phyloP scores from a whole-genome alignment of 2,888 invertebrate genomes.

The Macrophya alboannulata region DNA sequence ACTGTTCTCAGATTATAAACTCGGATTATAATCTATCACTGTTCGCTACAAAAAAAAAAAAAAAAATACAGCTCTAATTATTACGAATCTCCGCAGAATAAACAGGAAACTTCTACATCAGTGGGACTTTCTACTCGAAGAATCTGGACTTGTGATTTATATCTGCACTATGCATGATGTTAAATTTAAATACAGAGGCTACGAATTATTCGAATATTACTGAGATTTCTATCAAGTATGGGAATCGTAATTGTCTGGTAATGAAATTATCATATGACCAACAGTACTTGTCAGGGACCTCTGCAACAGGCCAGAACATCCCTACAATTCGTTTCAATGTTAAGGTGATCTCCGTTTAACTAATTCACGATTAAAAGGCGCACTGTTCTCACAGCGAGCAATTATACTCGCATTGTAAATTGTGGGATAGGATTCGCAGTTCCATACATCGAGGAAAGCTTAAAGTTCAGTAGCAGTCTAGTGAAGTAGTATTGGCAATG shows the following conservation, averaged over 20 bases:
- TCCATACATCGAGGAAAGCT: neutral
- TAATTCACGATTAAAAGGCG: neutral
- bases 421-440: neutral
- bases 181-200: neutral
- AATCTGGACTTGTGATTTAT: neutral
- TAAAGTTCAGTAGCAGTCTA: neutral
- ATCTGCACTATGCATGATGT: neutral
- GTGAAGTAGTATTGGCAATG: slow-evolving; percentile 7
- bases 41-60: neutral
- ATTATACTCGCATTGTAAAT: neutral
- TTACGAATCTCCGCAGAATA: neutral
- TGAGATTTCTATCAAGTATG: neutral
- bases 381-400: neutral
- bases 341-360: neutral
- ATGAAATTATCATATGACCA: neutral
- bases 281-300: too few species aligned
- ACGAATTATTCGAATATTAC: neutral
- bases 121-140: neutral
- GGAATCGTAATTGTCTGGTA: neutral
- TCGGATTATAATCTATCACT: slow-evolving; percentile 19
- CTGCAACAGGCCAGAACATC: too few species aligned
- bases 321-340: neutral
- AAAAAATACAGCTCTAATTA: neutral
- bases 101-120: neutral
- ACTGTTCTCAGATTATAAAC: slow-evolving; percentile 43